phyloP scores from a whole-genome alignment of 2,113 vertebrate species.

The Plectropomus leopardus region DNA sequence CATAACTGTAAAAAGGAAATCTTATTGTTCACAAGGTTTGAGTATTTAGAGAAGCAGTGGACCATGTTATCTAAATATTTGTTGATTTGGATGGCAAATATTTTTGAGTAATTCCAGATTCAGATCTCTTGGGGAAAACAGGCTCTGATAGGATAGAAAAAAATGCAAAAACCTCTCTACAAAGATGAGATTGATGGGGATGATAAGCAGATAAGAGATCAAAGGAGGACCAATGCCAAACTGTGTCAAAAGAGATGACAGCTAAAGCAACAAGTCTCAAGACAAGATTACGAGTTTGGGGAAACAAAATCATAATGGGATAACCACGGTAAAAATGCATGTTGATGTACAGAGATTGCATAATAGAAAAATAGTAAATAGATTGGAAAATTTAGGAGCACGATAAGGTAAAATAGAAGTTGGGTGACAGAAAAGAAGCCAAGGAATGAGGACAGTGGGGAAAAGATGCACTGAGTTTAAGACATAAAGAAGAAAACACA shows the following conservation, averaged over 20 bases:
- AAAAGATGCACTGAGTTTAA: not conserved
- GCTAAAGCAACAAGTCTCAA: no score
- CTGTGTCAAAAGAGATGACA: no score
- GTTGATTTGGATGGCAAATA: not conserved
- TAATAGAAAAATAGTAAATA: not conserved
- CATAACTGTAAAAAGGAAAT: not conserved
- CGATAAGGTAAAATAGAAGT: not conserved
- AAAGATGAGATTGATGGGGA: not conserved
- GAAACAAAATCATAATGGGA: not conserved
- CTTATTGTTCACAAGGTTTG: not conserved
- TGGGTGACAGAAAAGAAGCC: not conserved
- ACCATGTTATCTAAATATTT: not conserved
- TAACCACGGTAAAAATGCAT: not conserved
- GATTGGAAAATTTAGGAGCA: not conserved
- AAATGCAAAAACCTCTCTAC: not conserved
- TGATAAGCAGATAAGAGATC: not conserved
- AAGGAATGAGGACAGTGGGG: no score
- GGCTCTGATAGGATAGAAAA: not conserved
- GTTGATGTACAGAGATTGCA: not conserved
- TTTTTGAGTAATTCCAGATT: not conserved
- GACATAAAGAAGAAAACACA: conserved; percentile 25
- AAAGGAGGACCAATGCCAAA: no score
- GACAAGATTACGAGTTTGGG: not conserved
- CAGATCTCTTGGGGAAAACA: not conserved
- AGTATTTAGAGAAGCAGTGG: not conserved